Evolutionary conservation across 2,113 vertebrate species (phyloP), one percentile per base, ranked within the genome.

Genomic region (Tympanuchus pallidicinctus): DNA sequence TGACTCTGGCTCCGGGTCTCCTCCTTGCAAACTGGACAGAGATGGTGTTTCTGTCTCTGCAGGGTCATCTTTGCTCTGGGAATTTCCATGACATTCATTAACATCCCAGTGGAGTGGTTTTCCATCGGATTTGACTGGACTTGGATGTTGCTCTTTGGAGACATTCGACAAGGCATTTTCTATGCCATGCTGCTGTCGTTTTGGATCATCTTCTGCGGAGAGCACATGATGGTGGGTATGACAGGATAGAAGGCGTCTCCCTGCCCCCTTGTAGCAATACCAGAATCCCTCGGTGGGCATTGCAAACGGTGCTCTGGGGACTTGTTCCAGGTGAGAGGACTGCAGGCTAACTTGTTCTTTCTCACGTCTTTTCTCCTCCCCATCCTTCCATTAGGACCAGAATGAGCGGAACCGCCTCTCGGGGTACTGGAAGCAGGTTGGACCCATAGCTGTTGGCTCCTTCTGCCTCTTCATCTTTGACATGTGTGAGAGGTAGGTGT

Each of bases 191-290:
- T 99, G n/a, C 98, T 99, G 36, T 99, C 99, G 0, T 99, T 99
- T 93, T 99, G 99, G 99, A 99, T 99, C 97, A 99, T 99, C 96
- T 99, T 99, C 97, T 99, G 99, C 1, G 99, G 99, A 32, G 99
- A 99, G 97, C 99, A 99, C 97, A 98, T 99, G 97, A 99, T 99
- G 99, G 99, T 99, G 86, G 47, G 97, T 93, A 19, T 4, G 0
- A 17, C 19, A 4, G 20, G 2, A 1, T 8, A 25, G 14, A 43
- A 43, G 32, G 57, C 16, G 3, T 25, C 63, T 45, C 78, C 52
- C 9, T 36, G 24, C 24, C 32, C 50, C 36, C 22, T 74, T 47
- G 43, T 40, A 61, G 42, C 2, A 14, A 2, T 61, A 25, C 24
- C 36, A 14, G 65, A 16, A 45, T 65, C n/a, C 48, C 28, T 18